Evolutionary conservation across 2,888 invertebrate genomes (phyloP), one percentile per base, ranked within the genome.

Genomic region (Ditula angustiorana): DNA sequence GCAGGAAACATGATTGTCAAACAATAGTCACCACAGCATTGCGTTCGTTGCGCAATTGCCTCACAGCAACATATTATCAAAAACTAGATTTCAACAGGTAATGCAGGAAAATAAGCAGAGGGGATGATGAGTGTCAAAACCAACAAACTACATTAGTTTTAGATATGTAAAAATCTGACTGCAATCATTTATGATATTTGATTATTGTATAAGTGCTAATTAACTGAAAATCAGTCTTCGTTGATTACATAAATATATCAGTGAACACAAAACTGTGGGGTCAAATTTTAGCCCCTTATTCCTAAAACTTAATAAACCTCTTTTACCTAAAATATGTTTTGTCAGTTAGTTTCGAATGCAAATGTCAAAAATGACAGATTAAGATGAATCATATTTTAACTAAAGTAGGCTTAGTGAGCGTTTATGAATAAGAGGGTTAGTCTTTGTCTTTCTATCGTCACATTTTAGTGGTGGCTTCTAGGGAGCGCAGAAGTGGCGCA

Each of bases 401-500:
- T n/a, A n/a, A n/a, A n/a, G n/a, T n/a, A n/a, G n/a, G n/a, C n/a
- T n/a, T n/a, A n/a, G n/a, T n/a, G n/a, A n/a, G n/a, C n/a, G n/a
- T n/a, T n/a, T n/a, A n/a, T n/a, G n/a, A n/a, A n/a, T n/a, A n/a
- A n/a, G n/a, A n/a, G n/a, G n/a, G n/a, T n/a, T n/a, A n/a, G n/a
- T n/a, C n/a, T n/a, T n/a, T n/a, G n/a, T n/a, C 66, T 75, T 67
- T 69, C 79, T 79, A 82, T 81, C 82, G 90, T 92, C 92, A 92
- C 92, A 92, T 92, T 78, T 92, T 92, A 73, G 92, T 92, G 52
- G 88, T 84, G 67, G 91, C 90, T 81, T 92, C 92, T 61, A 92
- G 79, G 50, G 92, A 92, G 88, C 91, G 92, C 91, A 92, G 80
- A 71, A 92, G 79, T 2, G 92, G 92, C 71, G 91, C 92, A 71